Conservation (phyloP, 2,888 invertebrate species). For the Trissolcus brochymenae region DNA sequence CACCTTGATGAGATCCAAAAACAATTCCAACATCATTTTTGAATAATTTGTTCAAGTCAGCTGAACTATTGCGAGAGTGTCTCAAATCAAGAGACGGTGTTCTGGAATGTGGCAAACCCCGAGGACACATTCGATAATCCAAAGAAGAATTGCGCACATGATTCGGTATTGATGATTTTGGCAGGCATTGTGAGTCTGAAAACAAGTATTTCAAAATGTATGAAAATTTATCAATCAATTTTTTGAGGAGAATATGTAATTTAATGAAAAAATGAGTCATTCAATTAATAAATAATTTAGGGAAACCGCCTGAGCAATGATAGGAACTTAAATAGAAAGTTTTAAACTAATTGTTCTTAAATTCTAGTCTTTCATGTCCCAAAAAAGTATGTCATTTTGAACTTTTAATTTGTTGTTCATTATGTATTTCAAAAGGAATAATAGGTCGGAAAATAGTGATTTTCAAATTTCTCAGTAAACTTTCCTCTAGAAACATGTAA, state of each 20-base stretch:
- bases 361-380: too few relatives aligned
- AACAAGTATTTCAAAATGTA: background rate
- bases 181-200: constrained; percentile 64
- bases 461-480: too few relatives aligned
- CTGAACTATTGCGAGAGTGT: constrained; percentile 85
- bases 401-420: too few relatives aligned
- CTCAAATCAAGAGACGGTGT: constrained; percentile 88
- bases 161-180: constrained; percentile 60
- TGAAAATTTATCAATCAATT: too few relatives aligned
- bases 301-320: too few relatives aligned
- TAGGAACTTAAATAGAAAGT: too few relatives aligned
- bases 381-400: too few relatives aligned
- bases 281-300: too few relatives aligned
- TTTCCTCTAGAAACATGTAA: too few relatives aligned
- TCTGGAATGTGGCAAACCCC: constrained; percentile 83
- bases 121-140: constrained; percentile 81
- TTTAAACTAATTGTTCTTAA: too few relatives aligned
- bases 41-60: constrained; percentile 84
- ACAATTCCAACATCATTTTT: constrained; percentile 84
- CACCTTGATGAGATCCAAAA: constrained; percentile 80
- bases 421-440: too few relatives aligned
- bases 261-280: background rate
- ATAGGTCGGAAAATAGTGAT: too few relatives aligned
- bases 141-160: constrained; percentile 88
- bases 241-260: background rate